These are phyloP conservation scores for Lepidonotus clava DNA, from an alignment of 2,888 invertebrate species.

Conservation along the genomic window DNA sequence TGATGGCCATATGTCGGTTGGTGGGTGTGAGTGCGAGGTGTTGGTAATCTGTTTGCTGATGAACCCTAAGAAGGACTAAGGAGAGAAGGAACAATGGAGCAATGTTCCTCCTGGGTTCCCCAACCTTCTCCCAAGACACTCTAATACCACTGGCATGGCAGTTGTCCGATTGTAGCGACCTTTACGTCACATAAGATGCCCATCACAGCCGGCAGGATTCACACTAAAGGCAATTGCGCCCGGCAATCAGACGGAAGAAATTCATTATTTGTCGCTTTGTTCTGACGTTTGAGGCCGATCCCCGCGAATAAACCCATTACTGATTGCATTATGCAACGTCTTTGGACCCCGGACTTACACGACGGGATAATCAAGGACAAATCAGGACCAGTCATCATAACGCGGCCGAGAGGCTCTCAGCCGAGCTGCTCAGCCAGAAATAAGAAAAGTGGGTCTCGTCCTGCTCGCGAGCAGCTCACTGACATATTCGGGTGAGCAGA, in stretches of 20 bases:
- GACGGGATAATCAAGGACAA: not conserved
- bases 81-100: no score
- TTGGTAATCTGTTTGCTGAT: no score
- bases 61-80: no score
- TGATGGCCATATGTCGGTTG: no score
- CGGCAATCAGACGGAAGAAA: constrained; percentile 28
- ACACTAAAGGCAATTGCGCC: constrained; percentile 37
- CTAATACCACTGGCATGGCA: no score
- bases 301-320: constrained; percentile 34
- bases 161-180: no score
- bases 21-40: no score
- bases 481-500: not conserved
- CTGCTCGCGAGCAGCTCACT: not conserved
- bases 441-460: not conserved
- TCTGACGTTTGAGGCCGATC: constrained; percentile 35
- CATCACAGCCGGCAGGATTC: not conserved
- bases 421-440: not conserved
- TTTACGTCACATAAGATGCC: not conserved
- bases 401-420: not conserved
- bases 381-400: constrained; percentile 37
- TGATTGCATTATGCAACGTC: constrained; percentile 40
- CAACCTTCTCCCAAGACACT: no score
- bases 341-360: constrained; percentile 12
- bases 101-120: no score
- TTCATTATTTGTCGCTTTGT: constrained; percentile 42